Evolutionary conservation across 2,888 invertebrate genomes (phyloP).

Genomic region (Rugalucina vietnamica): DNA sequence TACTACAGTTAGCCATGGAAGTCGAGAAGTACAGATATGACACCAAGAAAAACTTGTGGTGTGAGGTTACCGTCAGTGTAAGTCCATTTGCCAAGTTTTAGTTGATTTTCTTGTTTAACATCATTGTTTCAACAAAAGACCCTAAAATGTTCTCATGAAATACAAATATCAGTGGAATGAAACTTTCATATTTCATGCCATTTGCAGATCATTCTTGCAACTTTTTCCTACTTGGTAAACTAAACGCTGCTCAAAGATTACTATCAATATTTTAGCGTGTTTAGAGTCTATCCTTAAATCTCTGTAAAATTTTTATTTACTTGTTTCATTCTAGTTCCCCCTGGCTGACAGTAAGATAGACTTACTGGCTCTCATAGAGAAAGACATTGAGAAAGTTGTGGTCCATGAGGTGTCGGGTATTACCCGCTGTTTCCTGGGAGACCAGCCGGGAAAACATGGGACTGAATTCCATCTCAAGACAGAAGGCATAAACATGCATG

Average conservation of each 20-base stretch:
- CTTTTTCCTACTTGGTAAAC: too few species aligned
- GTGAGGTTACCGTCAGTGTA: constrained; percentile 89
- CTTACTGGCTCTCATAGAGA: constrained; percentile 83
- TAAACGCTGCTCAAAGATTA: too few species aligned
- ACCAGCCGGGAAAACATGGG: constrained; percentile 78
- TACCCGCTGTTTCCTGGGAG: constrained; percentile 92
- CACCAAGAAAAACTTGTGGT: constrained; percentile 91
- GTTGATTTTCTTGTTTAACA: too few species aligned
- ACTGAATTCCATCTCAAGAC: constrained; percentile 89
- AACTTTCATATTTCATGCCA: too few species aligned
- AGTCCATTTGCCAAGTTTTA: too few species aligned
- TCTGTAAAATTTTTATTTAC: too few species aligned
- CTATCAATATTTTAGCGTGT: too few species aligned
- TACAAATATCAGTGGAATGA: too few species aligned
- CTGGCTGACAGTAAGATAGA: constrained; percentile 87
- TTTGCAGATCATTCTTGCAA: too few species aligned
- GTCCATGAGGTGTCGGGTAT: constrained; percentile 93
- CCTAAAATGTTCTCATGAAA: too few species aligned
- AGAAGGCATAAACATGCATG: constrained; percentile 96
- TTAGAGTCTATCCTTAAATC: too few species aligned
- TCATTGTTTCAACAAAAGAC: too few species aligned
- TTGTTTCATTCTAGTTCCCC: constrained; percentile 85
- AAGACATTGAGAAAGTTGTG: constrained; percentile 89
- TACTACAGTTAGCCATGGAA: constrained; percentile 84
- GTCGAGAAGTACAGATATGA: constrained; percentile 90